Evolutionary conservation across 2,113 vertebrate genomes (phyloP).

Genomic region (Varanus salvator): DNA sequence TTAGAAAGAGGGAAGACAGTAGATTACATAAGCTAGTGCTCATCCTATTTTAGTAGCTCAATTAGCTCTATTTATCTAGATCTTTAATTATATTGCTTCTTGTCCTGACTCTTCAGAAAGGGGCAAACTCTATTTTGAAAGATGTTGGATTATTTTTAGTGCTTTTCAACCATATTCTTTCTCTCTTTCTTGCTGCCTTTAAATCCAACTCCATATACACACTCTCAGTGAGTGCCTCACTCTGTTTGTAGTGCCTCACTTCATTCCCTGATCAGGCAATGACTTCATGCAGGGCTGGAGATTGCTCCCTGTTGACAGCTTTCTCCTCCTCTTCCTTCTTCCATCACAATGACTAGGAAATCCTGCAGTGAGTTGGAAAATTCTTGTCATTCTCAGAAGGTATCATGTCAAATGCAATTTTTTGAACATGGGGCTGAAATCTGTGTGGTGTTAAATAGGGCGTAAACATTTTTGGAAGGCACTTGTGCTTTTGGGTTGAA

Average conservation of each 20-base stretch:
- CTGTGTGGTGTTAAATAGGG: conserved; percentile 30
- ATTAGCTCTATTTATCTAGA: background rate
- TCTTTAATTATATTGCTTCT: background rate
- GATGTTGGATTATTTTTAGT: background rate
- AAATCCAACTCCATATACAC: background rate
- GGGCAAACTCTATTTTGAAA: background rate
- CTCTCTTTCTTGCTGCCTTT: background rate
- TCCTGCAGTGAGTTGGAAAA: conserved; percentile 34
- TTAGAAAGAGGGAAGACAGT: background rate
- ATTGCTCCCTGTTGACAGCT: background rate
- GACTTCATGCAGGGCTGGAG: conserved; percentile 35
- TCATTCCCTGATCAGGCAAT: conserved; percentile 30
- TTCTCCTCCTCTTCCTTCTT: conserved; percentile 22
- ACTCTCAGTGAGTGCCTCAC: background rate
- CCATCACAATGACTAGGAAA: conserved; percentile 13
- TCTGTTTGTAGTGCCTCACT: conserved; percentile 10
- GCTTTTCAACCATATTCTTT: background rate
- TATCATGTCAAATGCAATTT: accelerated
- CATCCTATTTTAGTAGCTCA: too few species aligned
- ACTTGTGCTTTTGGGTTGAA: conserved; percentile 20
- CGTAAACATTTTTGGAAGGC: background rate
- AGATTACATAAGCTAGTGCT: too few species aligned
- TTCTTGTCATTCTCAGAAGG: conserved; percentile 4
- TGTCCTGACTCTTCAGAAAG: background rate
- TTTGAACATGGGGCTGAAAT: background rate